Evolutionary conservation across 2,113 vertebrate species (phyloP).

Genomic region (Paraplagusia blochii): DNA sequence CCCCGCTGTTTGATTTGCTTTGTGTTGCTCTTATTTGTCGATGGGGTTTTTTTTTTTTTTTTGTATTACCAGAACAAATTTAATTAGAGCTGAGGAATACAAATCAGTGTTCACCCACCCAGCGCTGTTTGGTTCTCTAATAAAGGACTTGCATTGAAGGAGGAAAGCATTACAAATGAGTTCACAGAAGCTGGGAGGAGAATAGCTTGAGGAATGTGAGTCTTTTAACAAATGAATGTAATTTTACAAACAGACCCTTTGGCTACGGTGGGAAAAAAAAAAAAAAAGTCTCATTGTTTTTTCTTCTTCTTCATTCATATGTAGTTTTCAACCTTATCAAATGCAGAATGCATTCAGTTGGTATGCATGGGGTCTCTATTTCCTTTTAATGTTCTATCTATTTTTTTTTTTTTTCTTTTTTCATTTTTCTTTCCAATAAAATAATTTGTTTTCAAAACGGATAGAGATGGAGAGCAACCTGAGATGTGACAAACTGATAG

Average conservation of each 20-base stretch:
- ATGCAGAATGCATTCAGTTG: too few species aligned
- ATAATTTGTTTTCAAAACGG: too few species aligned
- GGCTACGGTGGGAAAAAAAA: constrained; percentile 2
- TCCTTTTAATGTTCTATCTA: too few species aligned
- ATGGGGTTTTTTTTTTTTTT: constrained; percentile 60
- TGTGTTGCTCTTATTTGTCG: constrained; percentile 49
- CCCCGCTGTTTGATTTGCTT: constrained; percentile 56
- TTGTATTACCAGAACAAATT: constrained; percentile 68
- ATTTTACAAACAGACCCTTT: constrained; percentile 31
- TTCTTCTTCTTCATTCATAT: not conserved
- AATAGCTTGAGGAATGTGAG: constrained; percentile 41
- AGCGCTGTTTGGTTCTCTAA: constrained; percentile 59
- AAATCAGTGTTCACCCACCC: constrained; percentile 62
- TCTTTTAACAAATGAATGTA: constrained; percentile 43
- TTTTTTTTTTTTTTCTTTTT: too few species aligned
- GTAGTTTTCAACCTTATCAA: too few species aligned
- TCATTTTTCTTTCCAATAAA: too few species aligned
- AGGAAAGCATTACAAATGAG: constrained; percentile 52
- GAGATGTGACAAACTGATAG: too few species aligned
- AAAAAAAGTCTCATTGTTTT: not conserved
- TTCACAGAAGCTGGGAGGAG: constrained; percentile 45
- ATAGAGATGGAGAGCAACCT: too few species aligned
- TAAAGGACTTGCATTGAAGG: constrained; percentile 43
- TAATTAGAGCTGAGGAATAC: constrained; percentile 68
- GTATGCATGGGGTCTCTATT: too few species aligned